A percentile compares a stretch with the other conserved stretches of the same genome.
phyloP scores from a whole-genome alignment of 1,140 invertebrate genomes.

The Melitaea cinxia region DNA sequence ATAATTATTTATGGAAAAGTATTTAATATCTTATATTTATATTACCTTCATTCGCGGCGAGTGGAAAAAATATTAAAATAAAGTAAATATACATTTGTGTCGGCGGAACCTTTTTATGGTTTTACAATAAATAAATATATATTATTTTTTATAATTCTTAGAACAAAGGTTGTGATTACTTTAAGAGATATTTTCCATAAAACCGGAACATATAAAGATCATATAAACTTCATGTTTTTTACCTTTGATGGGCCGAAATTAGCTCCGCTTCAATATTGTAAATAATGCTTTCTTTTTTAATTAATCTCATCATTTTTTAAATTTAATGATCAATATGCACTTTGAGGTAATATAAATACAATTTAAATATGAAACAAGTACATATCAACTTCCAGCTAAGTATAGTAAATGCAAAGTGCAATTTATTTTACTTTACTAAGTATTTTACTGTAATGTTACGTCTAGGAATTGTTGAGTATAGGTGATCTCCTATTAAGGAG shows the following conservation, averaged over 20 bases:
- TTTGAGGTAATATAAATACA: not conserved
- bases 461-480: too few species aligned
- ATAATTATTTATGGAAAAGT: not conserved
- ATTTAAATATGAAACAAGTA: not conserved
- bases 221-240: not conserved
- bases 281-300: not conserved
- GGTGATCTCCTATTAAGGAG: too few species aligned
- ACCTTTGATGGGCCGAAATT: not conserved
- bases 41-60: not conserved
- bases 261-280: not conserved
- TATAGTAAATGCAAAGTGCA: too few species aligned
- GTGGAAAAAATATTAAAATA: constrained; percentile 1
- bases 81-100: constrained; percentile 2
- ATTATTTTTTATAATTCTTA: not conserved
- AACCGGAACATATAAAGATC: not conserved
- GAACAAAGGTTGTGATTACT: not conserved
- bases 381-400: not conserved
- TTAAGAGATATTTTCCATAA: not conserved
- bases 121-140: not conserved
- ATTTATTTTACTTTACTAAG: too few species aligned
- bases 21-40: constrained; percentile 6
- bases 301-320: not conserved
- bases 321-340: not conserved
- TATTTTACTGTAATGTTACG: too few species aligned
- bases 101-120: not conserved